phyloP scores from a whole-genome alignment of 2,113 vertebrate genomes.

The Vidua macroura region DNA sequence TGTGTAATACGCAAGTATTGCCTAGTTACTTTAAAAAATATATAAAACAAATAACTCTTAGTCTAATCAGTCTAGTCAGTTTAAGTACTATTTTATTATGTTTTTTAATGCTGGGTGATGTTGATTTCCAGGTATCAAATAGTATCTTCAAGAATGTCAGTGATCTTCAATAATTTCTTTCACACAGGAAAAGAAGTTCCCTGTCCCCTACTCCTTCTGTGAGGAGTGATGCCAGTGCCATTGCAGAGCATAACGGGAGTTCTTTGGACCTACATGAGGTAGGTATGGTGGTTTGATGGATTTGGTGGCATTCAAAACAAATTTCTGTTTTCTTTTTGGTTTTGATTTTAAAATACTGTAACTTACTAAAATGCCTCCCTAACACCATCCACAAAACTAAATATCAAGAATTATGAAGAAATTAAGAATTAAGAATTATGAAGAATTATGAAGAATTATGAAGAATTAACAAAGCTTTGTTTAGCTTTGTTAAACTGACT shows the following conservation, averaged over 20 bases:
- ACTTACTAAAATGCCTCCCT: not conserved
- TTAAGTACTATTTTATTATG: not conserved
- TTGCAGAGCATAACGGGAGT: not conserved
- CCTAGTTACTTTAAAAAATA: not conserved
- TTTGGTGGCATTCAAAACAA: not conserved
- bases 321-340: not conserved
- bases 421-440: not conserved
- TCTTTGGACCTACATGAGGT: not conserved
- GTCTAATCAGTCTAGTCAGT: not conserved
- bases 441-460: not conserved
- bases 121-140: not conserved
- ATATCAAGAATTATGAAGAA: not conserved
- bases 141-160: not conserved
- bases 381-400: not conserved
- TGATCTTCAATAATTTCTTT: not conserved
- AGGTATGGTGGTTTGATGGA: not conserved
- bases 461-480: not conserved
- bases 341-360: not conserved
- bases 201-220: not conserved
- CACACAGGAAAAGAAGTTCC: not conserved
- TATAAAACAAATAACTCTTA: not conserved
- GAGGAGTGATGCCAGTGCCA: not conserved
- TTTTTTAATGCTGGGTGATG: not conserved
- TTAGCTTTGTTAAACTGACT: not conserved
- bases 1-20: not conserved